Evolutionary conservation across 2,888 invertebrate genomes (phyloP), one percentile per base, ranked within the genome.

Genomic region (Druceiella hillmani): DNA sequence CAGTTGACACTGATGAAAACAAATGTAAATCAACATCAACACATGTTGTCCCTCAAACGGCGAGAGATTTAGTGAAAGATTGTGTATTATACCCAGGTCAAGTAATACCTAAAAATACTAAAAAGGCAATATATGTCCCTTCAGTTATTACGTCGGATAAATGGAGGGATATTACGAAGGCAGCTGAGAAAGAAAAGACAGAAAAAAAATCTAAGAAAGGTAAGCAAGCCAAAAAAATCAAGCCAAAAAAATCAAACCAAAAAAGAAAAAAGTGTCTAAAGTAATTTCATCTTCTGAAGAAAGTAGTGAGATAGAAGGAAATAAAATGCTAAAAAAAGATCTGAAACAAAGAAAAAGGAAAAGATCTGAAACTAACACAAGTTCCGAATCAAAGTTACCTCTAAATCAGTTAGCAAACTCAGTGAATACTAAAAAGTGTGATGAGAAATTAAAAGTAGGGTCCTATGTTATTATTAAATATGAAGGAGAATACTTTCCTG

Each of bases 51-150:
- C 15, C 15, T 36, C n/a, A 31, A 14, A 36, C 29, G 24, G 35
- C 38, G 2, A 38, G 35, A 40, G 35, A 37, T 31, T 40, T 40
- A 40, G 43, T 43, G 34, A 43, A 35, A 37, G 29, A 38, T 25
- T 43, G 43, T 43, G 37, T 43, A 10, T 35, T 35, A 15, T 43
- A 38, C 17, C 43, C 43, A 37, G 43, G 40, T 20, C 40, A 44
- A 38, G 38, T 38, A 29, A 25, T 37, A 40, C 43, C 43, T 9
- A 40, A 43, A 37, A 37, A 40, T n/a, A n/a, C n/a, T n/a, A n/a
- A n/a, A n/a, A n/a, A n/a, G n/a, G n/a, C 40, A 41, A 38, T 40
- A 15, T 45, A 40, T 30, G 14, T 43, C 33, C 40, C 43, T 43
- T 43, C 43, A n/a, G n/a, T n/a, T n/a, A n/a, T n/a, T n/a, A n/a